Base-by-base conservation (phyloP, 1,140 invertebrate species). In the Aphis gossypii region DNA sequence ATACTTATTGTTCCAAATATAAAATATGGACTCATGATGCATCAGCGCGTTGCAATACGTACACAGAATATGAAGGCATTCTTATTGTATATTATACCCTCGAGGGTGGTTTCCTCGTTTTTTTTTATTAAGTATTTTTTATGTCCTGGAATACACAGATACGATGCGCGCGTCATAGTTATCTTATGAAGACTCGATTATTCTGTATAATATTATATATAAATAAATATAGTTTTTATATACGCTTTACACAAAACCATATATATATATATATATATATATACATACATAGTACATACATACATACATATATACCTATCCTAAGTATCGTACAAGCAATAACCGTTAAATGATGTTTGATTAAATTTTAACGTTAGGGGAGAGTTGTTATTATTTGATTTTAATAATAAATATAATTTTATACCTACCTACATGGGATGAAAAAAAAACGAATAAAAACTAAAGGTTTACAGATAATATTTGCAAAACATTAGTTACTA, bases 51-150 rank as follows among this genome's bases (percentile, higher is more conserved):
- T 68, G 60, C 60, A n/a, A 4, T 68, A 68, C 30, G 60, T 68
- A 68, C 30, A 0, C 30, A 68, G 60, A 68, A 68, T 68, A 4
- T 68, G 30, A n/a, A 68, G 60, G 11, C 60, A 68, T 68, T 68
- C 60, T 30, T n/a, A 68, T 68, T n/a, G 30, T 68, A n/a, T 68
- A 68, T n/a, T 68, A n/a, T n/a, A 68, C 60, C 60, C 60, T 11
- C 30, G 60, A 68, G 60, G 14, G 30, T 68, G 60, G 60, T 68
- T 68, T 68, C 30, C 60, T 68, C 60, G n/a, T 68, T 68, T n/a
- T 18, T 68, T 68, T 68, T 68, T 68, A 68, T 68, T 68, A 68
- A 68, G 60, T 68, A 68, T 60, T 68, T 68, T 68, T 68, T n/a
- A 68, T 68, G 30, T 68, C 11, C 60, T 14, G 14, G 25, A 30